A percentile compares a stretch with the other conserved stretches of the same genome.
phyloP scores from a whole-genome alignment of 2,113 vertebrate species.

The Cyanocitta stelleri region DNA sequence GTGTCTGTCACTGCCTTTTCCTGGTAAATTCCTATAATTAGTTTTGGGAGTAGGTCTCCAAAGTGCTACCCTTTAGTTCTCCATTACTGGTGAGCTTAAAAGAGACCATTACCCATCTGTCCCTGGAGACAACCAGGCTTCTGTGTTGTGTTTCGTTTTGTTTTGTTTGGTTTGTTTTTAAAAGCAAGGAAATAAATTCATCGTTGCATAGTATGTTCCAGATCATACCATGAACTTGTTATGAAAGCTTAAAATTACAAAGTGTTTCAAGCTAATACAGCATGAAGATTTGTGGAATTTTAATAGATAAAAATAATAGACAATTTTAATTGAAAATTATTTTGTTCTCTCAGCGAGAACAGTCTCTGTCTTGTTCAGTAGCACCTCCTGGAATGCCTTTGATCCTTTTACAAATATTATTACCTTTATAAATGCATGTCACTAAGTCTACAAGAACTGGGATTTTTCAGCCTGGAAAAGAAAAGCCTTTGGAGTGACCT shows the following conservation, averaged over 20 bases:
- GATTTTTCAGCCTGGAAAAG: neutral
- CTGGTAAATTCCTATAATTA: neutral
- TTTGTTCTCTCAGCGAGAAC: neutral
- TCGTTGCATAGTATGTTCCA: neutral
- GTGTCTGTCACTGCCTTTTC: neutral
- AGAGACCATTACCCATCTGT: neutral
- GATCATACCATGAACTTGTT: neutral
- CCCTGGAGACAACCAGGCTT: neutral
- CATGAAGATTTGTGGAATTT: neutral
- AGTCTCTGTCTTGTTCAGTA: neutral
- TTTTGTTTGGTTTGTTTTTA: neutral
- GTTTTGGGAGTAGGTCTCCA: neutral
- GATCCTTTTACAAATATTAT: neutral
- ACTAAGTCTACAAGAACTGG: neutral
- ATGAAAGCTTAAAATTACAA: neutral
- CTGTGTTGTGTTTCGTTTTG: neutral
- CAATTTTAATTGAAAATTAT: neutral
- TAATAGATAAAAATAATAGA: neutral
- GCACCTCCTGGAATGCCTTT: neutral
- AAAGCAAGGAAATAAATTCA: neutral
- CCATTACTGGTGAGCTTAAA: neutral
- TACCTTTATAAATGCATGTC: neutral
- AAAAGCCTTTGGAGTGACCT: neutral
- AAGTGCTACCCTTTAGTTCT: neutral
- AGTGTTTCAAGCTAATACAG: neutral